Base-by-base conservation (phyloP, 2,113 vertebrate species). In the Megalops atlanticus region DNA sequence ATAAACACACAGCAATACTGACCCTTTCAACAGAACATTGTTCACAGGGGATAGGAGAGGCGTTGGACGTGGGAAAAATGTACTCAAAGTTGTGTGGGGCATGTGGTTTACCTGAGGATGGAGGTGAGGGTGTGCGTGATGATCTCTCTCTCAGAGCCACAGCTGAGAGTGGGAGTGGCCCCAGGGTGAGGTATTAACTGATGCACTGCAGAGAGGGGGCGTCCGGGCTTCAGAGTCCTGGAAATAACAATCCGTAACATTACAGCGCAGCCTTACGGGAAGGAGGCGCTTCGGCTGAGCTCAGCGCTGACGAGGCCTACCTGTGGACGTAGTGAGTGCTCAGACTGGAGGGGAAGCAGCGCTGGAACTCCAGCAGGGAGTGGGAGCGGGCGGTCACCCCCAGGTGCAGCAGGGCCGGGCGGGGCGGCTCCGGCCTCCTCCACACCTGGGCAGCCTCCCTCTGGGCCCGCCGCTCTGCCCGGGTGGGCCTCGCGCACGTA, bases 371-470 rank as follows among this genome's bases (percentile, higher is more conserved):
- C 74, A 89, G 91, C 0, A 87, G 86, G 35, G 86, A 70, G 5
- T 97, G 94, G 71, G 96, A 95, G 18, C 93, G 93, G 18, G 95
- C 97, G 0, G 91, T 95, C 74, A 99, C 90, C 18, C 81, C 84
- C 70, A 99, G 83, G 76, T 94, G 94, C 70, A 99, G 92, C 78
- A 94, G 79, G 79, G 86, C 72, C 1, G 96, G 94, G 0, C 11
- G 76, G 0, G 96, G 96, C 0, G 85, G 91, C 40, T 94, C 85
- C 8, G 96, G 97, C 38, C 86, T 87, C 0, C 73, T 72, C 92
- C 88, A 85, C 0, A 79, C 14, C 0, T 12, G 41, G n/a, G 76
- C 84, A 10, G 83, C 24, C 12, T 89, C 87, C 31, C 71, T 77
- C 84, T 85, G 83, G 41, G 73, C 82, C 76, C 79, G 77, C 77